Evolutionary conservation across 2,113 vertebrate species (phyloP).

Genomic region (Rhinolophus ferrumequinum): DNA sequence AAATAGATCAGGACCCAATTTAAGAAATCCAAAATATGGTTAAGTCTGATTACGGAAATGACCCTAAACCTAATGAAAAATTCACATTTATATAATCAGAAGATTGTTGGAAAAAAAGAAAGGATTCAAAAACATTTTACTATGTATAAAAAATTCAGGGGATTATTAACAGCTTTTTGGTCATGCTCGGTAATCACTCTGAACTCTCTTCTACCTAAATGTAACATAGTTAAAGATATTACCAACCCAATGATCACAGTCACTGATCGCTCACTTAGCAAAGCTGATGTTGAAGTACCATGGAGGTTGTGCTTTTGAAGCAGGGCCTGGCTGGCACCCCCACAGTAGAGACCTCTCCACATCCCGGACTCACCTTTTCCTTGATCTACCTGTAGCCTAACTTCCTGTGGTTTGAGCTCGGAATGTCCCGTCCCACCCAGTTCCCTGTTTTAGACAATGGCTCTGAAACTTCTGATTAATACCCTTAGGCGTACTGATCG

Average conservation of each 20-base stretch:
- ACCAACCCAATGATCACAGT: background rate
- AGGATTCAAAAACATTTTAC: background rate
- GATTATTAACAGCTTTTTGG: background rate
- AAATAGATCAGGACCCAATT: background rate
- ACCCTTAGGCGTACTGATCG: too few species aligned
- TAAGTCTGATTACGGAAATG: background rate
- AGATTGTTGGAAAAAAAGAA: background rate
- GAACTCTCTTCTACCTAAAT: background rate
- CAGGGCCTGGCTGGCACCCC: too few species aligned
- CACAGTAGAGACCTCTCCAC: too few species aligned
- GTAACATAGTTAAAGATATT: background rate
- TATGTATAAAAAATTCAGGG: background rate
- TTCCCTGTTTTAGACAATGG: too few species aligned
- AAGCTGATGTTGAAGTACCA: background rate
- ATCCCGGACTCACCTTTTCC: too few species aligned
- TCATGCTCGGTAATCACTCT: background rate
- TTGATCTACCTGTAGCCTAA: too few species aligned
- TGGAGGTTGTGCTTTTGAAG: background rate
- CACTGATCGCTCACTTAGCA: background rate
- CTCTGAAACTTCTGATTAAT: too few species aligned
- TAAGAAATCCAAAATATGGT: background rate
- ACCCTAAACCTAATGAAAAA: background rate
- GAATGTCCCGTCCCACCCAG: too few species aligned
- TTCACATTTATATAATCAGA: background rate
- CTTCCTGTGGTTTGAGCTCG: too few species aligned